A percentile compares a stretch with the other conserved stretches of the same genome.
phyloP scores from a whole-genome alignment of 2,888 invertebrate species.

The Synergus umbraculus region DNA sequence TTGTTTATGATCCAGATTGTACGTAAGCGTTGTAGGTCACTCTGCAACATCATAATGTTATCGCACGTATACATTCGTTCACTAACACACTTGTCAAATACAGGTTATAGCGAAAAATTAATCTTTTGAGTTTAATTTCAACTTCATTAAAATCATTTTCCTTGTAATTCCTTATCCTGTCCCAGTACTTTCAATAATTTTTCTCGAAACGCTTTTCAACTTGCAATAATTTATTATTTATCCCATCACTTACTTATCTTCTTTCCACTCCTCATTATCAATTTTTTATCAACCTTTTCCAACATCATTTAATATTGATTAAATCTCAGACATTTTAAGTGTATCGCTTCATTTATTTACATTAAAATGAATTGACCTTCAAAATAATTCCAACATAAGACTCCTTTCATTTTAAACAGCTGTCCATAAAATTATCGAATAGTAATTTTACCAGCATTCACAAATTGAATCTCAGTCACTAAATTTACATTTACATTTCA shows the following conservation, averaged over 20 bases:
- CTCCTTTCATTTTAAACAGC: too few species aligned
- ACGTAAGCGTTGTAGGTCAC: slow-evolving; percentile 59
- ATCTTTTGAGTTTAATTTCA: neutral
- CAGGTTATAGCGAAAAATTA: slow-evolving; percentile 65
- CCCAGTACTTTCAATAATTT: neutral
- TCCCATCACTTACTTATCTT: too few species aligned
- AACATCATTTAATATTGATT: too few species aligned
- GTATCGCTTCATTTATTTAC: too few species aligned
- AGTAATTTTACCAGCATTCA: neutral
- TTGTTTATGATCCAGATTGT: slow-evolving; percentile 60
- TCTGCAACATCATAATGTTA: slow-evolving; percentile 63
- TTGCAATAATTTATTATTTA: too few species aligned
- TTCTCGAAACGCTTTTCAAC: too few species aligned
- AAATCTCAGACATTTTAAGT: too few species aligned
- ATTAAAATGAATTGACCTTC: too few species aligned
- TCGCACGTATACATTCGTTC: slow-evolving; percentile 72
- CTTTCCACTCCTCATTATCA: too few species aligned
- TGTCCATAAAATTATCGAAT: slow-evolving; percentile 19
- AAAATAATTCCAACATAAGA: too few species aligned
- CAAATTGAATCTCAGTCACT: neutral
- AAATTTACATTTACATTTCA: neutral
- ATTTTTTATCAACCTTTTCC: too few species aligned
- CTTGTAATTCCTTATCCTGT: neutral
- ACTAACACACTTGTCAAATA: slow-evolving; percentile 70
- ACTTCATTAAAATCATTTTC: neutral